Evolutionary conservation across 2,888 invertebrate genomes (phyloP).

Genomic region (Plagodis pulveraria): DNA sequence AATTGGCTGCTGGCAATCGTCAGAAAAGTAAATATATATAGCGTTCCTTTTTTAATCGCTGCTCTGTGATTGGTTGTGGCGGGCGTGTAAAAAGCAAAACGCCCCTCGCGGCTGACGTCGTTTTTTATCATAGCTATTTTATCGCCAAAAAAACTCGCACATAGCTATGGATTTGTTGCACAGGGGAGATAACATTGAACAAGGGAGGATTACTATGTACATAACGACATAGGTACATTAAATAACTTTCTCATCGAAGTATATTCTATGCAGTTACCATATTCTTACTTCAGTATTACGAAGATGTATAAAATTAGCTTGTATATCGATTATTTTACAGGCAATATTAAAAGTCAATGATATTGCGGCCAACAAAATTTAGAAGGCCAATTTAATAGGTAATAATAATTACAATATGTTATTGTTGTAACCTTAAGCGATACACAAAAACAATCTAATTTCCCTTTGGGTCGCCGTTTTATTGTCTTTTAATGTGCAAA

Average conservation of each 20-base stretch:
- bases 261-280: no score
- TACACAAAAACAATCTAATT: slow-evolving; percentile 70
- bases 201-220: no score
- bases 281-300: no score
- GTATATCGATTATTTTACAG: no score
- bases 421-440: slow-evolving; percentile 45
- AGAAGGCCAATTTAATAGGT: slow-evolving; percentile 51
- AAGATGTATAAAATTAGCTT: no score
- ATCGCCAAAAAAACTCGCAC: slow-evolving; percentile 36
- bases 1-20: slow-evolving; percentile 47
- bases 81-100: slow-evolving; percentile 67
- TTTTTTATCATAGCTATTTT: slow-evolving; percentile 56
- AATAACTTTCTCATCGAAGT: no score
- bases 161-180: not conserved
- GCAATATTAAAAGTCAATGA: no score
- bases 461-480: slow-evolving; percentile 64
- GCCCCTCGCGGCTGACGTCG: slow-evolving; percentile 65
- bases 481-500: slow-evolving; percentile 66
- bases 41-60: slow-evolving; percentile 67
- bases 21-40: slow-evolving; percentile 53
- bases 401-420: slow-evolving; percentile 46
- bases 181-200: slow-evolving; percentile 15
- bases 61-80: slow-evolving; percentile 63
- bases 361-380: no score
- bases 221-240: no score